These are phyloP conservation scores for Eleginops maclovinus DNA, from an alignment of 2,113 vertebrate genomes.

Conservation along the genomic window DNA sequence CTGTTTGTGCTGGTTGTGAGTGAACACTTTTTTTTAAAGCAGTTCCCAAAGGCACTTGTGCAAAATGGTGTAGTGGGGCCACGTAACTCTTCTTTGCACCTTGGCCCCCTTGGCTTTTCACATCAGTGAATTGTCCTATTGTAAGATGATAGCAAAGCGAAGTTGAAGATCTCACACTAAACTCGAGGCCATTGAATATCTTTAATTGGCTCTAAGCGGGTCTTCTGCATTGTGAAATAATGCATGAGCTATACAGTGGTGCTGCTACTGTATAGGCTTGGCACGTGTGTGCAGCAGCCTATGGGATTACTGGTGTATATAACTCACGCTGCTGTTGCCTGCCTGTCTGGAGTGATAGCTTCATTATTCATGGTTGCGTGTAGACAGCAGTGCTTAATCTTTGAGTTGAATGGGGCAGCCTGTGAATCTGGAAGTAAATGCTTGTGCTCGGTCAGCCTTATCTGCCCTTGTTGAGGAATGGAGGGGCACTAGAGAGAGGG, in stretches of 20 bases:
- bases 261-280: constrained; percentile 51
- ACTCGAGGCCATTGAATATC: background rate
- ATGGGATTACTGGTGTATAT: constrained; percentile 67
- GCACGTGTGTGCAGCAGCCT: constrained; percentile 60
- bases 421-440: constrained; percentile 65
- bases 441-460: constrained; percentile 64
- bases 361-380: constrained; percentile 85
- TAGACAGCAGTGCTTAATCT: constrained; percentile 84
- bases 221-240: constrained; percentile 61
- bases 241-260: constrained; percentile 53
- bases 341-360: constrained; percentile 80
- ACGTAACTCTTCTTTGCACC: constrained; percentile 1
- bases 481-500: constrained; percentile 33
- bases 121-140: constrained; percentile 17
- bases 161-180: constrained; percentile 10
- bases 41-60: constrained; percentile 14
- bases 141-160: constrained; percentile 13
- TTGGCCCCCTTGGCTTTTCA: constrained; percentile 1
- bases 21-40: background rate
- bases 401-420: constrained; percentile 61
- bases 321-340: constrained; percentile 75
- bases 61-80: constrained; percentile 13
- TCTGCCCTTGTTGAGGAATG: constrained; percentile 33
- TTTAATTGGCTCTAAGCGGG: constrained; percentile 28
- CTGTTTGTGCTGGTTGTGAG: background rate